Base-by-base conservation (phyloP, 2,797 vertebrate genomes). In the Falco novaeseelandiae region DNA sequence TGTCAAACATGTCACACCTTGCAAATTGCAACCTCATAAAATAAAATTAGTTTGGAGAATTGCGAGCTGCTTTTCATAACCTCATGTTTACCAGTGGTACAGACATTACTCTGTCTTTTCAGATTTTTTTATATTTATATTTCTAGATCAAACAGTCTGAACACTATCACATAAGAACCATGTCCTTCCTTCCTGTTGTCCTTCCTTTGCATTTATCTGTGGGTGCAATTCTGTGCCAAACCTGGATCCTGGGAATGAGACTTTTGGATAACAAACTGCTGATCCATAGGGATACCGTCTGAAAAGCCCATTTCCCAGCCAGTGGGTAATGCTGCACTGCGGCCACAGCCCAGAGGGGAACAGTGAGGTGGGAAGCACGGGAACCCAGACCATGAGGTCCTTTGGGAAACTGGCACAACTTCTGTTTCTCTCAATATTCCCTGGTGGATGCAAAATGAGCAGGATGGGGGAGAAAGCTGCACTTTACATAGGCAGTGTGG, bases 241-340 rank as follows among this genome's bases (percentile, higher is more conserved):
- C 14, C 16, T 13, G 5, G 49, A 62, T 72, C 21, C 55, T 78
- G 78, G 42, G 44, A 58, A 78, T 7, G 29, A 32, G 65, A 30
- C 52, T 42, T 65, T 12, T 71, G 77, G 59, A 36, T 26, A 52
- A 27, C 34, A 26, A 34, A 42, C 48, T 72, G 59, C 76, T 69
- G 66, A 54, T 16, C 52, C 34, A 30, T 13, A 29, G 19, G 57
- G 23, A 61, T 72, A 26, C 1, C 4, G 30, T 21, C 38, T 10
- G 27, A 54, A 44, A 67, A 76, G 25, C 51, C 30, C 38, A 22
- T 21, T 15, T 54, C 32, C 38, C 74, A 70, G 44, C 29, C 6
- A 12, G 29, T 0, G 0, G 38, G 21, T 7, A 26, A 36, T 8
- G 20, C 27, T 2, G 30, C 36, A 14, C 34, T 54, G n/a, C 46